Conservation (phyloP, 2,113 vertebrate genomes). For the Pseudorectes ferrugineus region DNA sequence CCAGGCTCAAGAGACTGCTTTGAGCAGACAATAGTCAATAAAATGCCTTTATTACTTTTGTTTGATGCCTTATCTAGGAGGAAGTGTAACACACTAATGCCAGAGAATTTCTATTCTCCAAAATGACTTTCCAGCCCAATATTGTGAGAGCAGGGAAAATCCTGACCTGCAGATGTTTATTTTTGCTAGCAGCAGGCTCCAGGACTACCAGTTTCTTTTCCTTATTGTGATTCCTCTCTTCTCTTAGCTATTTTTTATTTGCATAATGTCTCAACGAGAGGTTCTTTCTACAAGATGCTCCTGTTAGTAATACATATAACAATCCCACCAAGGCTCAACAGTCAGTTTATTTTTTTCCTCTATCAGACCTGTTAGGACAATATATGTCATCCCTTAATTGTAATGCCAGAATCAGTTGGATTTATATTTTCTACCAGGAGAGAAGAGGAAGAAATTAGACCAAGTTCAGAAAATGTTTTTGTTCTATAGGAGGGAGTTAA, state of each 20-base stretch:
- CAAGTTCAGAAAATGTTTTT: neutral
- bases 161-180: neutral
- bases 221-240: neutral
- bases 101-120: conserved; percentile 8
- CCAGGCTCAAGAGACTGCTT: neutral
- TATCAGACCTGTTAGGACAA: neutral
- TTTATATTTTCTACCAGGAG: neutral
- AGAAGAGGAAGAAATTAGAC: neutral
- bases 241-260: neutral
- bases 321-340: neutral
- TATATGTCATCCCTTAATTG: neutral
- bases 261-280: neutral
- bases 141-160: neutral
- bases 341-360: neutral
- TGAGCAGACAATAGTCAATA: neutral
- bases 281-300: neutral
- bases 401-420: neutral
- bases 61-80: neutral
- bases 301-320: neutral
- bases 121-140: neutral
- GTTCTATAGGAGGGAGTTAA: neutral
- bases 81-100: neutral
- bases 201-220: neutral
- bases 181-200: neutral
- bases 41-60: neutral